Conservation (phyloP, 2,797 vertebrate species). For the Sciurus vulgaris region DNA sequence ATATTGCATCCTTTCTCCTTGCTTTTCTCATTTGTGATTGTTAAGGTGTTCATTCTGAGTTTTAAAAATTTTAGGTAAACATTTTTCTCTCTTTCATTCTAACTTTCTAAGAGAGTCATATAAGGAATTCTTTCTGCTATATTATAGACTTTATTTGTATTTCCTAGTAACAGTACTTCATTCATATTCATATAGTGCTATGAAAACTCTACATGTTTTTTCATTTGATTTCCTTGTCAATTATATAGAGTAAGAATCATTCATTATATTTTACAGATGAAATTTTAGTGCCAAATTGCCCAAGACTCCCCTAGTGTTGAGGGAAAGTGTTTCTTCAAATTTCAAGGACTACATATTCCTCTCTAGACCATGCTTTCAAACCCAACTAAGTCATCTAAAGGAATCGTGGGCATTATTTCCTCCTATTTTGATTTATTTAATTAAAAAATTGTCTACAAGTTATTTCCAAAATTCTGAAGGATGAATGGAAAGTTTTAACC, state of each 20-base stretch:
- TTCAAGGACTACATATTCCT: background rate
- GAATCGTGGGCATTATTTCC: background rate
- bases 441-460: background rate
- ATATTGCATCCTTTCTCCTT: background rate
- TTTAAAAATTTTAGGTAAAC: background rate
- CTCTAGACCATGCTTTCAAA: background rate
- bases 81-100: background rate
- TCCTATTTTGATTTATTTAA: constrained; percentile 41
- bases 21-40: constrained; percentile 7
- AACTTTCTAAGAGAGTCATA: background rate
- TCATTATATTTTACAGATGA: constrained; percentile 43
- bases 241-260: background rate
- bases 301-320: background rate
- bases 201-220: background rate
- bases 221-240: background rate
- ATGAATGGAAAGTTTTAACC: constrained; percentile 46
- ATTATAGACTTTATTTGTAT: constrained; percentile 1
- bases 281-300: background rate
- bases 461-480: background rate
- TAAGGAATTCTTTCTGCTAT: background rate
- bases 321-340: background rate
- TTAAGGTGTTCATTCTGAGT: background rate
- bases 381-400: background rate
- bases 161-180: constrained; percentile 17
- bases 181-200: background rate